Conservation (phyloP, 2,888 invertebrate genomes). For the Hydriomena furcata region DNA sequence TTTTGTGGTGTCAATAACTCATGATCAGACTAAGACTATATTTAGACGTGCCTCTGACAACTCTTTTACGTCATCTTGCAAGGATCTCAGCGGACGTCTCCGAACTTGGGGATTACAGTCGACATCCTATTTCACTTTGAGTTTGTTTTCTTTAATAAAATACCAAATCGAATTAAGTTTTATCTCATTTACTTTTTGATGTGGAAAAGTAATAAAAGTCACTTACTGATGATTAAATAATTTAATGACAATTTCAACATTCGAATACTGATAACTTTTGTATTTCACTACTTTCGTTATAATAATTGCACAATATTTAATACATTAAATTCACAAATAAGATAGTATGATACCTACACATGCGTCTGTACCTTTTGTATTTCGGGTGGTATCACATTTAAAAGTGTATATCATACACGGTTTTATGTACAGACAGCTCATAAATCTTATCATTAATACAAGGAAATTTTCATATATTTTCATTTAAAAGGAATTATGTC, state of each 20-base stretch:
- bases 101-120: no score
- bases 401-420: background rate
- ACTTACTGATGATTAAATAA: constrained; percentile 66
- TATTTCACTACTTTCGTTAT: constrained; percentile 45
- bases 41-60: no score
- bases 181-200: no score
- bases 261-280: constrained; percentile 71
- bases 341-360: background rate
- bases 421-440: constrained; percentile 15
- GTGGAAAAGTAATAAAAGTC: background rate
- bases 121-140: no score
- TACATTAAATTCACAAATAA: constrained; percentile 27
- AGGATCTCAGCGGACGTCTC: no score
- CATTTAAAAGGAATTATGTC: constrained; percentile 21
- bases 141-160: no score
- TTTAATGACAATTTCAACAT: constrained; percentile 75
- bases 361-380: constrained; percentile 23
- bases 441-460: constrained; percentile 8
- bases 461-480: no score
- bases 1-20: no score
- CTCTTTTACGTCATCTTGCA: no score
- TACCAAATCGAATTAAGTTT: no score
- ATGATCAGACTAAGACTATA: no score
- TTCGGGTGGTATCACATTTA: constrained; percentile 17
- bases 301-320: constrained; percentile 59